Conservation (phyloP, 2,888 invertebrate species). For the Epistrophe grossulariae region DNA sequence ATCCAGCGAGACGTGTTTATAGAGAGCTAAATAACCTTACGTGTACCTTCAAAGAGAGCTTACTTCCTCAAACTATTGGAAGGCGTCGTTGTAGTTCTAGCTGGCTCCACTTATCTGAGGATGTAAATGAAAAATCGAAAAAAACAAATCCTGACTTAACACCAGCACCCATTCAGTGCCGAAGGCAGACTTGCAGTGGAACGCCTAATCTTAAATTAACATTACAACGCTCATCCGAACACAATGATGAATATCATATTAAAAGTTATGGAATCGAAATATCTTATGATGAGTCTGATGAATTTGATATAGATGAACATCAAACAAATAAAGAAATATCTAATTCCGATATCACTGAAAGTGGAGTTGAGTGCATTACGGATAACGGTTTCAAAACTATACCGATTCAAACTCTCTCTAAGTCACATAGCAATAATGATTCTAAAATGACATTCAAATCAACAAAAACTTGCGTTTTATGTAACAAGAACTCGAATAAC, state of each 20-base stretch:
- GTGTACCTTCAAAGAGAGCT: conserved; percentile 45
- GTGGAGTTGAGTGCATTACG: neutral
- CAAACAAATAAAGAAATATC: neutral
- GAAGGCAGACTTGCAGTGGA: conserved; percentile 47
- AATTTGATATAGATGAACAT: conserved; percentile 13
- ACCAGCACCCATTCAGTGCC: conserved; percentile 33
- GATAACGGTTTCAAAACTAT: neutral
- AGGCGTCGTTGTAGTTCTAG: conserved; percentile 35
- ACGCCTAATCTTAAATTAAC: conserved; percentile 37
- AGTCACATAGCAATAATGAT: conserved; percentile 65
- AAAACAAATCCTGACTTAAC: neutral
- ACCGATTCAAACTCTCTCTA: neutral
- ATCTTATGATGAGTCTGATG: neutral
- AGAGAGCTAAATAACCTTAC: conserved; percentile 57
- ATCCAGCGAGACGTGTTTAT: neutral
- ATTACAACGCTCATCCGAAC: conserved; percentile 28
- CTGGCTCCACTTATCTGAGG: neutral
- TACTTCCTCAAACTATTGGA: conserved; percentile 16
- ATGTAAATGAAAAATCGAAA: neutral
- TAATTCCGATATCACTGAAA: neutral
- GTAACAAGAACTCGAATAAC: conserved; percentile 76
- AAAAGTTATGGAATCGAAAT: neutral
- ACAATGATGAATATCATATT: conserved; percentile 19
- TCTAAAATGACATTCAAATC: conserved; percentile 75
- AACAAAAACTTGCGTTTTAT: conserved; percentile 75